Percentiles rank a stretch among this genome's conserved stretches.
These are phyloP conservation scores for Diplolepis rosae DNA, from an alignment of 2,888 invertebrate genomes.

Conservation along the genomic window DNA sequence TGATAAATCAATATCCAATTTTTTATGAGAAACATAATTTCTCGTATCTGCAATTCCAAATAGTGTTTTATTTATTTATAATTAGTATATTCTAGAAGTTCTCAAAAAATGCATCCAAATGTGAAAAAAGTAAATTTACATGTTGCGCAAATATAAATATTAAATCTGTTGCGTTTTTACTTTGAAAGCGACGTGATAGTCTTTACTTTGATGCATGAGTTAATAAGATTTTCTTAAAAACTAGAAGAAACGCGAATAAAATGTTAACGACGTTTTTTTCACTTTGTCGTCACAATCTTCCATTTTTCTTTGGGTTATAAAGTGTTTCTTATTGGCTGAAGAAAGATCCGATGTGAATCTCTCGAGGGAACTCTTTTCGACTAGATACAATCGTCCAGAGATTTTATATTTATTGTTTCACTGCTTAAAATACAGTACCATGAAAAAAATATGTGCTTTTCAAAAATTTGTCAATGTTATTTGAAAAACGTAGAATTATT, in stretches of 20 bases:
- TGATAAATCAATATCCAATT: no score
- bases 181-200: slow-evolving; percentile 38
- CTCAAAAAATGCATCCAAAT: no score
- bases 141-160: not conserved
- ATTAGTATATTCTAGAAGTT: no score
- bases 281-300: slow-evolving; percentile 6
- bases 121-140: not conserved
- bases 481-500: no score
- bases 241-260: slow-evolving; percentile 7
- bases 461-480: no score
- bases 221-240: slow-evolving; percentile 44
- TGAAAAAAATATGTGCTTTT: no score
- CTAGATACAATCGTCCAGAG: not conserved
- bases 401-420: not conserved
- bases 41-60: no score
- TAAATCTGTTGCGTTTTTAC: not conserved
- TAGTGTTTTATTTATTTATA: no score
- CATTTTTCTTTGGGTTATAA: not conserved
- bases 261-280: slow-evolving; percentile 9
- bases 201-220: slow-evolving; percentile 47
- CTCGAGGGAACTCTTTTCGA: not conserved
- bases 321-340: not conserved
- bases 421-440: not conserved
- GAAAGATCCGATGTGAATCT: not conserved
- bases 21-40: no score